These are phyloP conservation scores for Otocyon megalotis DNA, from an alignment of 2,113 vertebrate species.

Conservation along the genomic window DNA sequence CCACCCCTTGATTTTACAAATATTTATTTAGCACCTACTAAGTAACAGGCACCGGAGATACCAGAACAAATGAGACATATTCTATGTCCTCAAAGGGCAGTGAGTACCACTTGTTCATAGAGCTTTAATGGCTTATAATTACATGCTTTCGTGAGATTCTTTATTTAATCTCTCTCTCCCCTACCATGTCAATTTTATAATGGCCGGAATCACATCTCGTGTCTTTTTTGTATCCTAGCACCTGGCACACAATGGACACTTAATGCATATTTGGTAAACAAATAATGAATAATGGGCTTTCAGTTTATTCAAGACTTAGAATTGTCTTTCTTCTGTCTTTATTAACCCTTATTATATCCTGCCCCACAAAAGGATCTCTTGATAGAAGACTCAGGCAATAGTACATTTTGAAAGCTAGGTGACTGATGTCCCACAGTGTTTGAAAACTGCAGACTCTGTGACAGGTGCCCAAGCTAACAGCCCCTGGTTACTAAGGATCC, in stretches of 20 bases:
- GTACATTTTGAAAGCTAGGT: conserved; percentile 48
- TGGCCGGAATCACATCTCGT: not conserved
- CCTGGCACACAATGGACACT: not conserved
- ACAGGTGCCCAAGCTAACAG: not conserved
- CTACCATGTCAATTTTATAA: not conserved
- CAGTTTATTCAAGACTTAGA: conserved; percentile 31
- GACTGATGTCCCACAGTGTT: not conserved
- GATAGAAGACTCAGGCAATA: not conserved
- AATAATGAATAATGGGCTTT: conserved; percentile 42
- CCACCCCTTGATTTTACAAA: not conserved
- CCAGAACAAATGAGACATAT: not conserved
- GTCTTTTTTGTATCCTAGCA: not conserved
- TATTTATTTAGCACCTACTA: conserved; percentile 1
- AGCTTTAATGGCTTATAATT: not conserved
- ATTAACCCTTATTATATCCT: not conserved
- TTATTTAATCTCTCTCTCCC: conserved; percentile 41
- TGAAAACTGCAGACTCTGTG: conserved; percentile 33
- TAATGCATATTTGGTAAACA: conserved; percentile 36
- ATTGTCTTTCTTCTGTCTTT: conserved; percentile 34
- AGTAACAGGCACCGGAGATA: not conserved
- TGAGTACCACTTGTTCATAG: not conserved
- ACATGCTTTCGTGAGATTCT: conserved; percentile 32
- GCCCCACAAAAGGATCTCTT: not conserved
- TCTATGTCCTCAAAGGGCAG: not conserved
- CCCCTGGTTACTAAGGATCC: not conserved